Percentiles rank a stretch among this genome's conserved stretches.
Evolutionary conservation across 1,140 invertebrate species (phyloP).

Genomic region (Nephila pilipes): DNA sequence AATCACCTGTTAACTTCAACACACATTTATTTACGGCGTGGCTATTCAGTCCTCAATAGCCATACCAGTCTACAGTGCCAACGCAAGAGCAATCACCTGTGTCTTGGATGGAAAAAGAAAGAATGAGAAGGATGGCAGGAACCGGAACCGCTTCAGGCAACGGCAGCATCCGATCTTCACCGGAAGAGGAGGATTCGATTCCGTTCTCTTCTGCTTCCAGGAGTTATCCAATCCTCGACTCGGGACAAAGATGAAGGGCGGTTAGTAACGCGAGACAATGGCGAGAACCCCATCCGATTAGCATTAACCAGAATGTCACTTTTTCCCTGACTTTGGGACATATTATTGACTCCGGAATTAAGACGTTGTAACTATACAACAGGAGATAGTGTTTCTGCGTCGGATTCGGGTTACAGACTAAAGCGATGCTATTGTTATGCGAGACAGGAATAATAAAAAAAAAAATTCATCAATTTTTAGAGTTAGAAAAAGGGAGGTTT

Average conservation of each 20-base stretch:
- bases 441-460: background rate
- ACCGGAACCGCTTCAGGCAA: slow-evolving; percentile 28
- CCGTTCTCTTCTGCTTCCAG: slow-evolving; percentile 4
- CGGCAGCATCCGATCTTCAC: slow-evolving; percentile 46
- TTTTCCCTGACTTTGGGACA: background rate
- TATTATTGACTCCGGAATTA: slow-evolving; percentile 11
- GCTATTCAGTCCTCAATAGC: too few relatives aligned
- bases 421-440: slow-evolving; percentile 2
- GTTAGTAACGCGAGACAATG: background rate
- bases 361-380: slow-evolving; percentile 6
- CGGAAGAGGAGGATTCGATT: slow-evolving; percentile 46
- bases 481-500: too few relatives aligned
- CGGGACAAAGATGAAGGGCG: background rate
- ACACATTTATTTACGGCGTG: too few relatives aligned
- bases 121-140: background rate
- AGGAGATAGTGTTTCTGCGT: background rate
- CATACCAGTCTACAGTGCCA: background rate
- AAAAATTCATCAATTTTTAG: too few relatives aligned
- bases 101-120: background rate
- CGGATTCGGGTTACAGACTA: background rate
- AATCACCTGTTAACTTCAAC: too few relatives aligned
- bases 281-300: slow-evolving; percentile 21
- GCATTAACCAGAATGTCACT: slow-evolving; percentile 27
- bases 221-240: slow-evolving; percentile 13
- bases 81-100: slow-evolving; percentile 54